A percentile compares a stretch with the other conserved stretches of the same genome.
phyloP scores from a whole-genome alignment of 2,113 vertebrate genomes.

The Bolborhynchus lineola region DNA sequence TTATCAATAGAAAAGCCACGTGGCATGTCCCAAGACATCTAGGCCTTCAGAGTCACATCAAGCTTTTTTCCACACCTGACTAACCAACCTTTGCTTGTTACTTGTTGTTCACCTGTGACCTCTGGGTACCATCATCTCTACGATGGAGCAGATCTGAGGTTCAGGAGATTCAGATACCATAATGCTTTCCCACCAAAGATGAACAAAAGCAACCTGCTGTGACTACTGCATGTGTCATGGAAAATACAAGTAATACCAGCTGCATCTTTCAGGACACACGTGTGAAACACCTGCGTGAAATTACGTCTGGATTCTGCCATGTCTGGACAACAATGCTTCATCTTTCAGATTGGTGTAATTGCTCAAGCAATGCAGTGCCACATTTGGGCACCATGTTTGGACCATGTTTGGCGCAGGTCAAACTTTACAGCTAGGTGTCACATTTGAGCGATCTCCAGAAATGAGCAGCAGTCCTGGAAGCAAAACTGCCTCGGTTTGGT shows the following conservation, averaged over 20 bases:
- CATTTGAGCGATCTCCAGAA: not conserved
- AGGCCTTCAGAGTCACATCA: not conserved
- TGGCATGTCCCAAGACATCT: not conserved
- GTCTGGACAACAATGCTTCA: accelerated
- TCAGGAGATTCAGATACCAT: not conserved
- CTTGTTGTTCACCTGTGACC: not conserved
- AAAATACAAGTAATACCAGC: slow-evolving; percentile 1
- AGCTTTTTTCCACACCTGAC: not conserved
- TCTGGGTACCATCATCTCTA: not conserved
- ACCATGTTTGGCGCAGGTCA: not conserved
- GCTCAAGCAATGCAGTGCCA: accelerated
- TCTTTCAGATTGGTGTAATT: not conserved
- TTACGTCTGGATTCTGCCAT: accelerated
- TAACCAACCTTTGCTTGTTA: not conserved
- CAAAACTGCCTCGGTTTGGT: not conserved
- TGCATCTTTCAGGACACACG: not conserved
- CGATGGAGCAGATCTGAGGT: not conserved
- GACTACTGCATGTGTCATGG: not conserved
- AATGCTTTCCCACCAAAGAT: not conserved
- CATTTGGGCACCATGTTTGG: not conserved
- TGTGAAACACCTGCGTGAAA: not conserved
- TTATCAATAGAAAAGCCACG: not conserved
- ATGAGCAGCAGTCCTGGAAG: not conserved
- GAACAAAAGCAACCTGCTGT: not conserved
- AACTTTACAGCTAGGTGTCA: not conserved